Conservation (phyloP, 2,113 vertebrate genomes). For the Muntiacus reevesi region DNA sequence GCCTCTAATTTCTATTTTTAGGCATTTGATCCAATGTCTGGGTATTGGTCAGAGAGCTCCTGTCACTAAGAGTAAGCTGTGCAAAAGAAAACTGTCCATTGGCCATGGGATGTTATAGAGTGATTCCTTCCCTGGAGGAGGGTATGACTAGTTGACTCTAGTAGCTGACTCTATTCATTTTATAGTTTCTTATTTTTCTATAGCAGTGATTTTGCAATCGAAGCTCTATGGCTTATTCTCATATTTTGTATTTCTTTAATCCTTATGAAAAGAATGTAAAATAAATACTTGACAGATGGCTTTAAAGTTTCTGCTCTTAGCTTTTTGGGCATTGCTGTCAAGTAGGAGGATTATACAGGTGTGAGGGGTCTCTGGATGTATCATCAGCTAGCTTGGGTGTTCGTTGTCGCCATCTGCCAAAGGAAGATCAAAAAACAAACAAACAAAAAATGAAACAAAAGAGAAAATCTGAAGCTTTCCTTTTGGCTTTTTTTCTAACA, state of each 20-base stretch:
- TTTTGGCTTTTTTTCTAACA: background rate
- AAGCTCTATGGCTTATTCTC: background rate
- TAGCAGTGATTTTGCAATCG: background rate
- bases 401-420: background rate
- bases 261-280: background rate
- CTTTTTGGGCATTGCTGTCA: background rate
- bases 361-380: background rate
- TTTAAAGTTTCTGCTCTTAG: background rate
- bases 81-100: background rate
- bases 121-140: background rate
- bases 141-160: background rate
- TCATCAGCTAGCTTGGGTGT: background rate
- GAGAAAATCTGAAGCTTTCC: background rate
- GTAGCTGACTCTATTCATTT: background rate
- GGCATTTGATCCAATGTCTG: background rate
- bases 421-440: background rate
- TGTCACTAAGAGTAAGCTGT: background rate
- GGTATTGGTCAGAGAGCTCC: background rate
- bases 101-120: background rate
- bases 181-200: background rate
- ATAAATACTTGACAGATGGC: background rate
- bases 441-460: background rate
- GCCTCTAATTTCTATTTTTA: constrained; percentile 29
- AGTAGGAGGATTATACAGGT: background rate
- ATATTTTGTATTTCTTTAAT: constrained; percentile 3